These are phyloP conservation scores for Embiotoca jacksoni DNA, from an alignment of 2,113 vertebrate genomes.

Conservation along the genomic window DNA sequence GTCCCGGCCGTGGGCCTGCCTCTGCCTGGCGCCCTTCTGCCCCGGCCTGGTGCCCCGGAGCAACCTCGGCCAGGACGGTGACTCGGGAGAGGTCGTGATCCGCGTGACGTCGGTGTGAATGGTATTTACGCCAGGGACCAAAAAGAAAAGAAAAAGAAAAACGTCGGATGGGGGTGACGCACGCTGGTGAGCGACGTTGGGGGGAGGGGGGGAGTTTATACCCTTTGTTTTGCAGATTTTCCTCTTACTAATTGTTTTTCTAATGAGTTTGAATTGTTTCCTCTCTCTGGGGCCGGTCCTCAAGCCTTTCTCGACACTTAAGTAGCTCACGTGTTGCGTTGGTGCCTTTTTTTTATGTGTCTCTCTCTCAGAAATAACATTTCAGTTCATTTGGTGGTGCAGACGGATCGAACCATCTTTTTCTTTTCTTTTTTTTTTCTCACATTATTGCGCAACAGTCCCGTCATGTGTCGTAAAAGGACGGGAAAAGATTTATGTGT, in stretches of 20 bases:
- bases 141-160: background rate
- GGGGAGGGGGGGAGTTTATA: background rate
- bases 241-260: background rate
- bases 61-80: slow-evolving; percentile 84
- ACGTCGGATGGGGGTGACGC: slow-evolving; percentile 10
- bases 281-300: slow-evolving; percentile 64
- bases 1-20: slow-evolving; percentile 86
- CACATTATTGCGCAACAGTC: background rate
- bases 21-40: slow-evolving; percentile 86
- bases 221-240: background rate
- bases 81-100: slow-evolving; percentile 92
- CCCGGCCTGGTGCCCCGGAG: slow-evolving; percentile 82
- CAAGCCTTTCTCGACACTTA: slow-evolving; percentile 16
- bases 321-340: background rate
- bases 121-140: slow-evolving; percentile 13
- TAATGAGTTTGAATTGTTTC: background rate
- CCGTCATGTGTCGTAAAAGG: background rate
- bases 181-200: background rate
- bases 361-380: background rate
- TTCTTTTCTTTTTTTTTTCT: background rate
- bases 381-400: background rate
- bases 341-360: slow-evolving; percentile 7
- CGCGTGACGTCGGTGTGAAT: slow-evolving; percentile 93
- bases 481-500: background rate
- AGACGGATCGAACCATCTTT: background rate